Evolutionary conservation across 2,113 vertebrate species (phyloP).

Genomic region (Girardinichthys multiradiatus): DNA sequence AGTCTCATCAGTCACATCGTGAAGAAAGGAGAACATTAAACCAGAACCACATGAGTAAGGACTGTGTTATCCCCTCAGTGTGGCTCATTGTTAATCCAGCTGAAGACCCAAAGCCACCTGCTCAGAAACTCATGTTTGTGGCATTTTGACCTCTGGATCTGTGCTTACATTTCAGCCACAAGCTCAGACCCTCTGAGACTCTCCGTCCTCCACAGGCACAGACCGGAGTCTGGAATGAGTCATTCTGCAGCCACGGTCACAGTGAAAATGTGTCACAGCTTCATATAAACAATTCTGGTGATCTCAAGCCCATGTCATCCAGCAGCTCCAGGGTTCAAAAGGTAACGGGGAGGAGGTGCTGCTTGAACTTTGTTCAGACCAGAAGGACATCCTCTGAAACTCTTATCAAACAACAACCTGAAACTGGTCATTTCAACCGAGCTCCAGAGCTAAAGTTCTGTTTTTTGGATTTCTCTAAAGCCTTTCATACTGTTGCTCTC

Average conservation of each 20-base stretch:
- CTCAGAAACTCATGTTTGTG: conserved; percentile 54
- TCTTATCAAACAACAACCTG: conserved; percentile 2
- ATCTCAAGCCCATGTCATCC: conserved; percentile 28
- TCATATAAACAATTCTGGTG: conserved; percentile 36
- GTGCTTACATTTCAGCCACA: conserved; percentile 49
- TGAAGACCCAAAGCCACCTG: conserved; percentile 50
- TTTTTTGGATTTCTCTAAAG: too few species aligned
- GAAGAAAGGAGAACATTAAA: conserved; percentile 5
- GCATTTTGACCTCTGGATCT: conserved; percentile 49
- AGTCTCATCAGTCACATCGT: conserved; percentile 3
- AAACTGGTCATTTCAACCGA: background rate
- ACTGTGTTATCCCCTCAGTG: background rate
- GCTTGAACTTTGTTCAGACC: conserved; percentile 29
- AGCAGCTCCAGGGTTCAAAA: conserved; percentile 29
- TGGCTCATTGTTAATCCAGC: conserved; percentile 43
- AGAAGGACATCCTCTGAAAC: background rate
- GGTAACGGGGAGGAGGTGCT: conserved; percentile 52
- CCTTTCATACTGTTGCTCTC: too few species aligned
- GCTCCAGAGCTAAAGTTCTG: too few species aligned
- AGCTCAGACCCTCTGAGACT: conserved; percentile 44
- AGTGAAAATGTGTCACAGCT: conserved; percentile 54
- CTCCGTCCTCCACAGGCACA: conserved; percentile 32
- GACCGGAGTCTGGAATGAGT: conserved; percentile 46
- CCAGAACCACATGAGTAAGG: background rate
- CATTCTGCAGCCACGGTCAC: conserved; percentile 48